A percentile compares a stretch with the other conserved stretches of the same genome.
These are phyloP conservation scores for Anguilla japonica DNA, from an alignment of 2,113 vertebrate genomes.

Conservation along the genomic window DNA sequence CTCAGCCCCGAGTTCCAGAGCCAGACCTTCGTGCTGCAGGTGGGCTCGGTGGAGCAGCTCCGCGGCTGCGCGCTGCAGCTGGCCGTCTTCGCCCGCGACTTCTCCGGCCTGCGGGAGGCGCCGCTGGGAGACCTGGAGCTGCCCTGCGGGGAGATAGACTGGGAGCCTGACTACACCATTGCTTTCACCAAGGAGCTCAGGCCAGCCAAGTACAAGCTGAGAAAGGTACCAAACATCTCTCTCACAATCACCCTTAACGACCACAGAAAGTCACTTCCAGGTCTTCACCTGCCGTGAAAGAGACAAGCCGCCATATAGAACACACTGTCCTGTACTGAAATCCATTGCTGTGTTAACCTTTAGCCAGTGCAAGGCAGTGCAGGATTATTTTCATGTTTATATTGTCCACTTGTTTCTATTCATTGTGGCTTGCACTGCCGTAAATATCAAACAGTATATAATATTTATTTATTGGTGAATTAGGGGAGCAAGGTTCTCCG, in stretches of 20 bases:
- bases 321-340: background rate
- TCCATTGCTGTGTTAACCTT: background rate
- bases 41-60: slow-evolving; percentile 64
- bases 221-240: slow-evolving; percentile 66
- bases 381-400: background rate
- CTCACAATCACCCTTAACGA: background rate
- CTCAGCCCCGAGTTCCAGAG: slow-evolving; percentile 54
- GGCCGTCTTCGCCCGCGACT: slow-evolving; percentile 64
- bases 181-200: slow-evolving; percentile 67
- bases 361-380: background rate
- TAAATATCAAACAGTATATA: background rate
- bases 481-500: background rate
- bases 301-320: no score
- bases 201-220: slow-evolving; percentile 64
- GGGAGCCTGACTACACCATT: slow-evolving; percentile 54
- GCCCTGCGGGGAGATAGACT: slow-evolving; percentile 65
- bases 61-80: slow-evolving; percentile 65
- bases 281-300: no score
- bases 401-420: background rate
- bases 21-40: slow-evolving; percentile 65
- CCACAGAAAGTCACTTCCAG: background rate
- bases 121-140: slow-evolving; percentile 71
- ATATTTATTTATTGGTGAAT: background rate
- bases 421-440: background rate
- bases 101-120: slow-evolving; percentile 66